These are phyloP conservation scores for Mormyrus lacerda DNA, from an alignment of 2,113 vertebrate species.

Conservation along the genomic window DNA sequence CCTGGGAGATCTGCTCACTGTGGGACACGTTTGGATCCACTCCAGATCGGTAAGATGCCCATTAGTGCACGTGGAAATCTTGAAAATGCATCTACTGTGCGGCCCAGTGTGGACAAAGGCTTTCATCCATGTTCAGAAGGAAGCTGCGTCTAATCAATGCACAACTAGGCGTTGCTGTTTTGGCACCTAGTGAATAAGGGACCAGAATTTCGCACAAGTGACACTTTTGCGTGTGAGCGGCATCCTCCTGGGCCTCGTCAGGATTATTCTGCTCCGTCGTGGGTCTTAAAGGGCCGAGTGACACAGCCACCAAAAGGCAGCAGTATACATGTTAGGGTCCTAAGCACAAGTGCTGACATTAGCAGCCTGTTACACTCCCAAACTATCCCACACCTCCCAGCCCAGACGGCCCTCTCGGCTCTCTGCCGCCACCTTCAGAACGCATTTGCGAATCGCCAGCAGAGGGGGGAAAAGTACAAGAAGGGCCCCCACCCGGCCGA, in stretches of 20 bases:
- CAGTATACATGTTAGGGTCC: not conserved
- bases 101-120: not conserved
- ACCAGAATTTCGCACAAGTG: not conserved
- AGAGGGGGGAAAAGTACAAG: not conserved
- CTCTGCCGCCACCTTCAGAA: not conserved
- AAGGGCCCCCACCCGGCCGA: not conserved
- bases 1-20: not conserved
- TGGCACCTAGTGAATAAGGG: not conserved
- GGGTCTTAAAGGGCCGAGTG: not conserved
- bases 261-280: not conserved
- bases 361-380: not conserved
- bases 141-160: not conserved
- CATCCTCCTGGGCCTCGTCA: not conserved
- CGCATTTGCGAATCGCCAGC: not conserved
- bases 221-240: not conserved
- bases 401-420: not conserved
- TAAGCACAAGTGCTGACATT: not conserved
- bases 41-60: not conserved
- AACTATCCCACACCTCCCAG: not conserved
- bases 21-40: not conserved
- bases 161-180: not conserved
- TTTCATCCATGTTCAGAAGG: not conserved
- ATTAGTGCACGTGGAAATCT: not conserved
- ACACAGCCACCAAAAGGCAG: not conserved
- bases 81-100: not conserved